phyloP scores from a whole-genome alignment of 2,797 vertebrate species.

The Sebastes flavidus region DNA sequence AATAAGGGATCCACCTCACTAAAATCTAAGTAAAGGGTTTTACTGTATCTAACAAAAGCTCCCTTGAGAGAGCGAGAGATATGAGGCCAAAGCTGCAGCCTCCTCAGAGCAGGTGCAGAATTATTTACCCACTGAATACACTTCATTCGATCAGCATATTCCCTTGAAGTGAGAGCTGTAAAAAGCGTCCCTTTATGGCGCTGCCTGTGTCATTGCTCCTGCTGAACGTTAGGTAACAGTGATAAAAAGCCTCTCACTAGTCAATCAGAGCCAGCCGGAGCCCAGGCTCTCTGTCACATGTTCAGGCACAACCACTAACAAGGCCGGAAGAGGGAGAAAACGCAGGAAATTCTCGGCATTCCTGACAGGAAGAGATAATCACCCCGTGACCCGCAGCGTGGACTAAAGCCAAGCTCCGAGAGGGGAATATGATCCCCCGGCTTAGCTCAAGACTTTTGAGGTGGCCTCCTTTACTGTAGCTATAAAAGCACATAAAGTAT shows the following conservation, averaged over 20 bases:
- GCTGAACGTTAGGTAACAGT: slow-evolving; percentile 46
- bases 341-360: slow-evolving; percentile 86
- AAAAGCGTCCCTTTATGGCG: slow-evolving; percentile 27
- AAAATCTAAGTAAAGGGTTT: slow-evolving; percentile 17
- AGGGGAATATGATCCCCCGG: slow-evolving; percentile 61
- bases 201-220: slow-evolving; percentile 4
- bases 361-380: slow-evolving; percentile 87
- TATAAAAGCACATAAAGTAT: slow-evolving; percentile 36
- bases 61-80: slow-evolving; percentile 12
- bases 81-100: slow-evolving; percentile 14
- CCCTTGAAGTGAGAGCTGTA: slow-evolving; percentile 34
- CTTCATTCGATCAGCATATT: slow-evolving; percentile 37
- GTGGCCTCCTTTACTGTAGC: slow-evolving; percentile 46
- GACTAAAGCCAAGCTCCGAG: slow-evolving; percentile 64
- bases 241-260: slow-evolving; percentile 15
- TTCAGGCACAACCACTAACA: slow-evolving; percentile 67
- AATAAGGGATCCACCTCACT: not conserved
- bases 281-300: slow-evolving; percentile 65
- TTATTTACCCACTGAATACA: slow-evolving; percentile 44
- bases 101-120: slow-evolving; percentile 58
- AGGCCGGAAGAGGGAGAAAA: slow-evolving; percentile 74
- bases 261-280: slow-evolving; percentile 56
- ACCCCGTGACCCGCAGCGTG: slow-evolving; percentile 74
- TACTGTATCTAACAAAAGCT: slow-evolving; percentile 42
- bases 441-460: slow-evolving; percentile 53